These are phyloP conservation scores for Melanostoma scalare DNA, from an alignment of 2,888 invertebrate genomes.

Conservation along the genomic window DNA sequence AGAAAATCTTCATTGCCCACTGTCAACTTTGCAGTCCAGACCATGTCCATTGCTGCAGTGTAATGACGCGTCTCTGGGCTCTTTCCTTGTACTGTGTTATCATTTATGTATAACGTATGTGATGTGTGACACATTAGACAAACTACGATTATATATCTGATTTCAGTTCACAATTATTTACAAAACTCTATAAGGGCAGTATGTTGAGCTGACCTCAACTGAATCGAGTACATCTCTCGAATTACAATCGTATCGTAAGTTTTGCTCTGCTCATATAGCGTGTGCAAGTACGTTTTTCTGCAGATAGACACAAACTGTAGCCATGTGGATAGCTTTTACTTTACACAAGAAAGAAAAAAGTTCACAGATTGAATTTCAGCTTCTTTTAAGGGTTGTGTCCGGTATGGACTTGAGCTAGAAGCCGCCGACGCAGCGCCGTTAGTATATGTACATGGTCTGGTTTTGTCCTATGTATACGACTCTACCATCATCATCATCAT, in stretches of 20 bases:
- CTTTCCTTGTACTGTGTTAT: neutral
- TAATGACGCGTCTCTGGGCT: neutral
- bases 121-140: conserved; percentile 40
- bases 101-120: neutral
- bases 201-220: conserved; percentile 22
- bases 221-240: conserved; percentile 44
- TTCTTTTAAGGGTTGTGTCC: too few relatives aligned
- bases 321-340: conserved; percentile 32
- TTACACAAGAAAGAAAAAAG: conserved; percentile 32
- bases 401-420: too few relatives aligned
- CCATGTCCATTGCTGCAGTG: neutral
- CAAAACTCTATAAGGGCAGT: conserved; percentile 14
- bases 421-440: too few relatives aligned
- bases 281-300: neutral
- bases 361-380: conserved; percentile 38
- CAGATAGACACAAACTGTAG: conserved; percentile 8
- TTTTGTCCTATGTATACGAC: too few relatives aligned
- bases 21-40: neutral
- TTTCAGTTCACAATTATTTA: conserved; percentile 56
- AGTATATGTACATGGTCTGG: too few relatives aligned
- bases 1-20: conserved; percentile 10
- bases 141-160: conserved; percentile 36
- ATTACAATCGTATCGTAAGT: conserved; percentile 44
- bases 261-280: neutral
- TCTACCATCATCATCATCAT: too few relatives aligned